A percentile compares a stretch with the other conserved stretches of the same genome.
phyloP scores from a whole-genome alignment of 2,888 invertebrate species.

The Odontocolon sp. region DNA sequence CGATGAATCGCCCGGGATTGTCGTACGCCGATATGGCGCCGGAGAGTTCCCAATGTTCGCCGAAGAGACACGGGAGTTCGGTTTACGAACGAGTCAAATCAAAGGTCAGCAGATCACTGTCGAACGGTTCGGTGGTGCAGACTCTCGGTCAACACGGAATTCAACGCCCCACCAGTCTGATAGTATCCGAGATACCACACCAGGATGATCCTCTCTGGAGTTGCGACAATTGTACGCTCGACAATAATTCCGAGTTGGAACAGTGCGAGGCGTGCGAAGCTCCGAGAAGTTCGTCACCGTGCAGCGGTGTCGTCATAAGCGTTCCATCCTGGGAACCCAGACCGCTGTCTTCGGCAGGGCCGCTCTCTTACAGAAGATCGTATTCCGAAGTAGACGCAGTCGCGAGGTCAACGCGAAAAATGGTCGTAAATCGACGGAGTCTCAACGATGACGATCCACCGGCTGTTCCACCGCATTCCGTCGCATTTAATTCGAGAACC shows the following conservation, averaged over 20 bases:
- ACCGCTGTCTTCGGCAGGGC: constrained; percentile 77
- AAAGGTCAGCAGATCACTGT: constrained; percentile 84
- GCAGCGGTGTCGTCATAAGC: constrained; percentile 81
- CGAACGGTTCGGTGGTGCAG: constrained; percentile 85
- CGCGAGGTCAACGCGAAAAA: constrained; percentile 81
- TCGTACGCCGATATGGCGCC: constrained; percentile 71
- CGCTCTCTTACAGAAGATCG: constrained; percentile 79
- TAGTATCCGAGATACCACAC: constrained; percentile 82
- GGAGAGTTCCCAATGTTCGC: constrained; percentile 79
- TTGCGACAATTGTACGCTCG: constrained; percentile 88
- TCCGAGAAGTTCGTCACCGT: constrained; percentile 83
- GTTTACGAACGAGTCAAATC: constrained; percentile 82
- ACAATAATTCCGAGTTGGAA: constrained; percentile 86
- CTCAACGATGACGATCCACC: constrained; percentile 84
- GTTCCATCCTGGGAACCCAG: constrained; percentile 81
- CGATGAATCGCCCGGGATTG: constrained; percentile 70
- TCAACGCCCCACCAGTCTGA: constrained; percentile 84
- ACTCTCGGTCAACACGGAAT: constrained; percentile 82
- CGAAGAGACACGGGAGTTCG: constrained; percentile 81
- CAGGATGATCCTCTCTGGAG: constrained; percentile 83
- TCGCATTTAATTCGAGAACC: constrained; percentile 76
- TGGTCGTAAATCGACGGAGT: constrained; percentile 79
- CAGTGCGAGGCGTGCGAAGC: constrained; percentile 90
- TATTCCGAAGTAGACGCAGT: constrained; percentile 80
- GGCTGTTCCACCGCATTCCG: constrained; percentile 81